Evolutionary conservation across 2,888 invertebrate species (phyloP).

Genomic region (Geophilus truncorum): DNA sequence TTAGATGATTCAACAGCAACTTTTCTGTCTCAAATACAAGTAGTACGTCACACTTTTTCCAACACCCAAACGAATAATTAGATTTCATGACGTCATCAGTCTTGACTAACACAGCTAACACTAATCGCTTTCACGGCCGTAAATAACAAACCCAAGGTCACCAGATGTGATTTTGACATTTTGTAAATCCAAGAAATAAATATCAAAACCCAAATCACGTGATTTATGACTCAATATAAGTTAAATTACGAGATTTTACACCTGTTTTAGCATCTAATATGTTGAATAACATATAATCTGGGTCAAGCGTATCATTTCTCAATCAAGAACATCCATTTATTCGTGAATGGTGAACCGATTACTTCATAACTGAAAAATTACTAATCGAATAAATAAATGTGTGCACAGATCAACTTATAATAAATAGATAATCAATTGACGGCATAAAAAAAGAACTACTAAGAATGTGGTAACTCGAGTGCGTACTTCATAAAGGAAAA

Average conservation of each 20-base stretch:
- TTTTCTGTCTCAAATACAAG: too few species aligned
- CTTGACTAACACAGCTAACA: too few species aligned
- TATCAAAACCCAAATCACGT: not conserved
- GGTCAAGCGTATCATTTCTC: not conserved
- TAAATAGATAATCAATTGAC: not conserved
- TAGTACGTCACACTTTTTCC: too few species aligned
- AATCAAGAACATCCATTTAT: too few species aligned
- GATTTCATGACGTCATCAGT: too few species aligned
- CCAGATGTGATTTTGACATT: not conserved
- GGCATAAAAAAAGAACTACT: not conserved
- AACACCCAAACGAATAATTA: too few species aligned
- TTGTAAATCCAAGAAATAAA: not conserved
- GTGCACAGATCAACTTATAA: not conserved
- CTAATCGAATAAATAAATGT: too few species aligned
- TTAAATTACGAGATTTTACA: not conserved
- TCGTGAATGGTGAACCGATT: too few species aligned
- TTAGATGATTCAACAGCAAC: too few species aligned
- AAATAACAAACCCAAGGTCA: not conserved
- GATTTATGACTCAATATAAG: not conserved
- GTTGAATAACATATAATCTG: not conserved
- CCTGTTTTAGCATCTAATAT: not conserved
- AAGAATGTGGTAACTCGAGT: not conserved
- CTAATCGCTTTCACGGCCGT: too few species aligned
- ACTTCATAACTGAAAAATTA: too few species aligned
- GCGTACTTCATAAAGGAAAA: not conserved